Percentiles rank a stretch among this genome's conserved stretches.
These are phyloP conservation scores for Psophia crepitans DNA, from an alignment of 2,113 vertebrate genomes.

Conservation along the genomic window DNA sequence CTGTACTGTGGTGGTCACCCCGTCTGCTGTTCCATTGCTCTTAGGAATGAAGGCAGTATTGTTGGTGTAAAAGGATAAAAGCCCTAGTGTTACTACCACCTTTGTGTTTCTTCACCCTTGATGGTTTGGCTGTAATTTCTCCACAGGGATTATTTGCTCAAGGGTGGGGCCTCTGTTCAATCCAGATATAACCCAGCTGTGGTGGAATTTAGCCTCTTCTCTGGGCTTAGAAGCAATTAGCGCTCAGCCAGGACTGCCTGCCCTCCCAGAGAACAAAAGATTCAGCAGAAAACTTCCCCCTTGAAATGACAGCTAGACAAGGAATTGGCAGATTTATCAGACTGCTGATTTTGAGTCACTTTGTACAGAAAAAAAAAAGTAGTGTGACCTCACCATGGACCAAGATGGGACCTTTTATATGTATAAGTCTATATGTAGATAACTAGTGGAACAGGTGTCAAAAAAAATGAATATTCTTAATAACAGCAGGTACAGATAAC, in stretches of 20 bases:
- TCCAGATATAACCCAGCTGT: conserved; percentile 7
- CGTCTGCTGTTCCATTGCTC: background rate
- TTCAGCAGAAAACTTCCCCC: background rate
- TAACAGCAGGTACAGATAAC: background rate
- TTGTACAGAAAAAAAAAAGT: background rate
- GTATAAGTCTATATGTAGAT: background rate
- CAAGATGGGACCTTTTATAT: background rate
- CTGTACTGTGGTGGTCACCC: background rate
- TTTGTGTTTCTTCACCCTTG: conserved; percentile 32
- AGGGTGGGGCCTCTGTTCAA: background rate
- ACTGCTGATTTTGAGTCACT: background rate
- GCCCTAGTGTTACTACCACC: background rate
- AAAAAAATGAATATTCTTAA: background rate
- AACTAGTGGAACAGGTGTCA: background rate
- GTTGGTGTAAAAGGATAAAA: background rate
- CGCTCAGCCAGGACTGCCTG: background rate
- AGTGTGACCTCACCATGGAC: background rate
- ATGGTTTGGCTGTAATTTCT: conserved; percentile 28
- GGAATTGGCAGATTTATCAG: background rate
- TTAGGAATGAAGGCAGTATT: background rate
- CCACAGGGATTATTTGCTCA: conserved; percentile 24
- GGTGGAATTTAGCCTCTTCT: background rate
- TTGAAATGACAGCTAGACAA: conserved; percentile 14
- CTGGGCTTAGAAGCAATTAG: conserved; percentile 33
- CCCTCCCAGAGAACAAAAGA: conserved; percentile 3